Evolutionary conservation across 2,113 vertebrate genomes (phyloP), one percentile per base, ranked within the genome.

Genomic region (Ranitomeya variabilis): DNA sequence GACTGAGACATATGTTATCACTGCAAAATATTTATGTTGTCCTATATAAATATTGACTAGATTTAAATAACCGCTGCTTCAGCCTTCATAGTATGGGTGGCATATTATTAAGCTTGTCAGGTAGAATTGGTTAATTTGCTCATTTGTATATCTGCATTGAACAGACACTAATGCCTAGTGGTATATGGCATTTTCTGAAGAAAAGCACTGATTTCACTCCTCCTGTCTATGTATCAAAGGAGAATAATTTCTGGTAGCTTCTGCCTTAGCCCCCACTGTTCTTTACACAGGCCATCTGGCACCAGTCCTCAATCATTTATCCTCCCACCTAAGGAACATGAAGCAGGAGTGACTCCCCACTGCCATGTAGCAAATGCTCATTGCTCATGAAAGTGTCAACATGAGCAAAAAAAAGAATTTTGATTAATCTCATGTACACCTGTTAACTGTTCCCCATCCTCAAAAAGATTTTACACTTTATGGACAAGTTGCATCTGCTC

Each of bases 321-420:
- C 87, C 87, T 88, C 87, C 87, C 80, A 88, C 80, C 87, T 88
- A 83, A 83, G 57, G 55, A 88, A 88, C 80, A 88, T 54, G 80
- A 83, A 54, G 87, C 86, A 87, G 23, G 37, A 78, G 86, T 87
- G 86, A 87, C 86, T 88, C 87, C 87, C 87, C 80, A 88, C 87
- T 88, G 87, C 80, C 80, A 88, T 88, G 80, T 88, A 88, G 80
- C 80, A 88, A 88, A 88, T 88, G 87, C 87, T 88, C 87, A 83
- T 82, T 76, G 87, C 69, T 88, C 80, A 88, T 88, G 69, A 88
- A 88, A 88, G 69, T 88, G 87, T 88, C 87, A 88, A 83, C 80
- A 60, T 88, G 80, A 71, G 31, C 79, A 74, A 82, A 86, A 76
- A 45, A 76, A 78, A 79, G 57, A 76, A 88, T 88, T 83, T 74